Conservation (phyloP, 2,797 vertebrate genomes). For the Gephyroberyx darwinii region DNA sequence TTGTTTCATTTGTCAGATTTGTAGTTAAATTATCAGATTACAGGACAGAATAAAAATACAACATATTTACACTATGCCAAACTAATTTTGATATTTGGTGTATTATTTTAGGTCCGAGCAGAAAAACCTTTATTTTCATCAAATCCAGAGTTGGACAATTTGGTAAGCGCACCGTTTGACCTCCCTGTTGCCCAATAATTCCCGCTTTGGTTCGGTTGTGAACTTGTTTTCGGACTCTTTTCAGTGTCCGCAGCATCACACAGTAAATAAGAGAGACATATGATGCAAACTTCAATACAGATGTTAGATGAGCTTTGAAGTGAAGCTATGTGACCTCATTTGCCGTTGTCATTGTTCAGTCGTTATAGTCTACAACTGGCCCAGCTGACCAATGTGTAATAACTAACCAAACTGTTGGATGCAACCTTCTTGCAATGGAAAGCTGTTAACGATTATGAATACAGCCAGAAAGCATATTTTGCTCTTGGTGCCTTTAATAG, state of each 20-base stretch:
- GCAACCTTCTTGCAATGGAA: not conserved
- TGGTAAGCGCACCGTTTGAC: conserved; percentile 87
- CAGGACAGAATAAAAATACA: not conserved
- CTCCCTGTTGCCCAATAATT: conserved; percentile 27
- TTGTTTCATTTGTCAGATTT: conserved; percentile 3
- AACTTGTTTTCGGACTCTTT: conserved; percentile 28
- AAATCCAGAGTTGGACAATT: conserved; percentile 99
- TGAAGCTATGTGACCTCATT: conserved; percentile 55
- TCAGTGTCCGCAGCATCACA: conserved; percentile 63
- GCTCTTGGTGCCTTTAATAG: not conserved
- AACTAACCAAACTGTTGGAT: conserved; percentile 31
- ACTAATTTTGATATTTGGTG: conserved; percentile 70
- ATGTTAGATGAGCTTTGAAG: conserved; percentile 54
- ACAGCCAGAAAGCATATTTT: no score
- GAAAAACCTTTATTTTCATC: conserved; percentile 99
- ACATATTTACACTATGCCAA: conserved; percentile 24
- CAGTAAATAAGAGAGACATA: conserved; percentile 62
- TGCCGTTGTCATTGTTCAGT: conserved; percentile 64
- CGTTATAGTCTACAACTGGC: conserved; percentile 38
- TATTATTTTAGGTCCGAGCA: conserved; percentile 91
- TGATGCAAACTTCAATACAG: conserved; percentile 64
- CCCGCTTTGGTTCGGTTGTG: conserved; percentile 28
- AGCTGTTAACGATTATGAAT: not conserved
- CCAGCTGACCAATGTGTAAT: conserved; percentile 56
- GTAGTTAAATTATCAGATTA: conserved; percentile 10